Conservation (phyloP, 2,888 invertebrate genomes). For the Aradus depressus region DNA sequence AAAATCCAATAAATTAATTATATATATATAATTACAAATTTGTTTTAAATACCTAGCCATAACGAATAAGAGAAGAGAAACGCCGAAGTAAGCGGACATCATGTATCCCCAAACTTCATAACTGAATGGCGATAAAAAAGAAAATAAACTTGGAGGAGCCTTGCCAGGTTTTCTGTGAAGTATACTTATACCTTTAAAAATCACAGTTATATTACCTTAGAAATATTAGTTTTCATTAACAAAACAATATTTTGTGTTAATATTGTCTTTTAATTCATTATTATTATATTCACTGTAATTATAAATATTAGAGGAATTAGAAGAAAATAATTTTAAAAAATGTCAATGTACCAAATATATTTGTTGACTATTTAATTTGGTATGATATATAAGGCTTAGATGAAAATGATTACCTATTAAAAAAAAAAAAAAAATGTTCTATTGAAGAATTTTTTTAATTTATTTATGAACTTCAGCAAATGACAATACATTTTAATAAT, state of each 20-base stretch:
- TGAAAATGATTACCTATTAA: no score
- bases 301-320: background rate
- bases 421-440: no score
- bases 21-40: background rate
- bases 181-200: constrained; percentile 47
- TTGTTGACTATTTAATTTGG: no score
- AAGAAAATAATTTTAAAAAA: background rate
- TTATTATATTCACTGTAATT: background rate
- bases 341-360: background rate
- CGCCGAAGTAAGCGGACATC: constrained; percentile 44
- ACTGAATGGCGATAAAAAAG: constrained; percentile 57
- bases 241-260: no score
- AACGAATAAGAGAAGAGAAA: background rate
- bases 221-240: background rate
- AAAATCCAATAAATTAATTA: background rate
- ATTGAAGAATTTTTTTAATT: no score
- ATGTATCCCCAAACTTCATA: constrained; percentile 51
- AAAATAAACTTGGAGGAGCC: constrained; percentile 54
- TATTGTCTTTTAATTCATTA: no score
- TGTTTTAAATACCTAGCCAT: background rate
- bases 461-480: no score
- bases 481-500: no score
- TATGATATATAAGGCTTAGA: no score
- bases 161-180: constrained; percentile 53
- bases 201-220: background rate